Percentiles rank a stretch among this genome's conserved stretches.
These are phyloP conservation scores for Drosophila nr. fundita DNA, from an alignment of 2,888 invertebrate species.

Conservation along the genomic window DNA sequence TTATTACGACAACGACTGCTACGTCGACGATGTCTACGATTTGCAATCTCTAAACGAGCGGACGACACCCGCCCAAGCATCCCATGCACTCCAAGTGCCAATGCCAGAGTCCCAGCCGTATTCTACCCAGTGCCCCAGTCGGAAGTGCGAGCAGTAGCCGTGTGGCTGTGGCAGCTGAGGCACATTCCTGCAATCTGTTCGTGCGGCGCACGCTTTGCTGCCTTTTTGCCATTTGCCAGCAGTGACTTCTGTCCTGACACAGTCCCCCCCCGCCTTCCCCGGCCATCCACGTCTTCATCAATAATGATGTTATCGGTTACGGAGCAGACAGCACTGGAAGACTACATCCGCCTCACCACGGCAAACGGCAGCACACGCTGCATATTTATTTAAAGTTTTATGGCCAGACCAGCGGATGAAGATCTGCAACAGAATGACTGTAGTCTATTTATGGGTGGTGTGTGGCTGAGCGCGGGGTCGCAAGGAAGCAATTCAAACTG, in stretches of 20 bases:
- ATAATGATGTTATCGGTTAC: conserved; percentile 78
- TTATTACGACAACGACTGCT: conserved; percentile 75
- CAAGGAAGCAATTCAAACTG: conserved; percentile 73
- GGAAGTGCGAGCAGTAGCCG: conserved; percentile 59
- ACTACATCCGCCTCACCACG: conserved; percentile 30
- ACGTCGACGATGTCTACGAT: conserved; percentile 72
- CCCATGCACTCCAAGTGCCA: conserved; percentile 40
- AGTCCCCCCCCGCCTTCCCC: conserved; percentile 32
- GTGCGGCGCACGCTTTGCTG: conserved; percentile 58
- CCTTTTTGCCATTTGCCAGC: conserved; percentile 71
- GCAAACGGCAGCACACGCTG: conserved; percentile 64
- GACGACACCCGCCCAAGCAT: conserved; percentile 19
- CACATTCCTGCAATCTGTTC: conserved; percentile 78
- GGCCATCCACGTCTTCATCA: conserved; percentile 66
- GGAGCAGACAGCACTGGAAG: conserved; percentile 59
- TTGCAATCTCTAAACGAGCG: conserved; percentile 77
- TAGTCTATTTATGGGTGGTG: conserved; percentile 12
- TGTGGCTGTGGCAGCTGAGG: conserved; percentile 54
- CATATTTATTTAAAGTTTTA: conserved; percentile 79
- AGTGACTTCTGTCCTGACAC: conserved; percentile 55
- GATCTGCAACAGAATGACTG: conserved; percentile 31
- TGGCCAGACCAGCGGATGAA: conserved; percentile 54
- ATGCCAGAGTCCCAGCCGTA: conserved; percentile 24
- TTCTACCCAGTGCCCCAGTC: conserved; percentile 22
- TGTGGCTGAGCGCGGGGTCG: conserved; percentile 13